phyloP scores from a whole-genome alignment of 2,113 vertebrate genomes.

The Gallinago undulata region DNA sequence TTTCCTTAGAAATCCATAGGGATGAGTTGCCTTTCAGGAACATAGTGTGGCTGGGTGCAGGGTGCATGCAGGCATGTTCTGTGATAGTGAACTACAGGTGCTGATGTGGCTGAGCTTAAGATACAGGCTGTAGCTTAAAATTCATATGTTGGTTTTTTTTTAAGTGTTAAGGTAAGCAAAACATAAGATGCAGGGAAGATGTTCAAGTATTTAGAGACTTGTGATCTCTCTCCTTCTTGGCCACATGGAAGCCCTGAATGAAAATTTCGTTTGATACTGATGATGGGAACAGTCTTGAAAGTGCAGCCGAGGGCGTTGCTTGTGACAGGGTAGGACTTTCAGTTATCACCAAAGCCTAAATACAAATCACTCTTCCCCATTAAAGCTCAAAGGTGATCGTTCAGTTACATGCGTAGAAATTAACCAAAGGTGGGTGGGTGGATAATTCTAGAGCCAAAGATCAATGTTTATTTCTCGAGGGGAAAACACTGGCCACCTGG shows the following conservation, averaged over 20 bases:
- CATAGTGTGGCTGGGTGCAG: accelerated
- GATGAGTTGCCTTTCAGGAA: neutral
- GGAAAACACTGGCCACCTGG: too few relatives aligned
- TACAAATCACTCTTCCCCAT: neutral
- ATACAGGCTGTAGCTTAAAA: neutral
- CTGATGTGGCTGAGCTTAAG: neutral
- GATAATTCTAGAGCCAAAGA: neutral
- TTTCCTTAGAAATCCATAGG: neutral
- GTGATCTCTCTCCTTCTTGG: neutral
- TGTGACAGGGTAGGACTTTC: neutral
- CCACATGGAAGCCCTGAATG: neutral
- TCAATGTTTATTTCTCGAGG: neutral
- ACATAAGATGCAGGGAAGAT: neutral
- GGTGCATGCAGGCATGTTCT: neutral
- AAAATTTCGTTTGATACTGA: neutral
- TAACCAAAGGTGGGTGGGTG: neutral
- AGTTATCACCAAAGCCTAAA: neutral
- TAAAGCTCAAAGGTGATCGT: neutral
- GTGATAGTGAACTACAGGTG: neutral
- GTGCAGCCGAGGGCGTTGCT: neutral
- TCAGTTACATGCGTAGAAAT: neutral
- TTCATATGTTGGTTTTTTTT: neutral
- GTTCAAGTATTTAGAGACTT: neutral
- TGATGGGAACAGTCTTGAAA: neutral
- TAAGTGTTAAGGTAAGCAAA: neutral